A percentile compares a stretch with the other conserved stretches of the same genome.
Evolutionary conservation across 2,113 vertebrate genomes (phyloP).

Genomic region (Rhodinocichla rosea): DNA sequence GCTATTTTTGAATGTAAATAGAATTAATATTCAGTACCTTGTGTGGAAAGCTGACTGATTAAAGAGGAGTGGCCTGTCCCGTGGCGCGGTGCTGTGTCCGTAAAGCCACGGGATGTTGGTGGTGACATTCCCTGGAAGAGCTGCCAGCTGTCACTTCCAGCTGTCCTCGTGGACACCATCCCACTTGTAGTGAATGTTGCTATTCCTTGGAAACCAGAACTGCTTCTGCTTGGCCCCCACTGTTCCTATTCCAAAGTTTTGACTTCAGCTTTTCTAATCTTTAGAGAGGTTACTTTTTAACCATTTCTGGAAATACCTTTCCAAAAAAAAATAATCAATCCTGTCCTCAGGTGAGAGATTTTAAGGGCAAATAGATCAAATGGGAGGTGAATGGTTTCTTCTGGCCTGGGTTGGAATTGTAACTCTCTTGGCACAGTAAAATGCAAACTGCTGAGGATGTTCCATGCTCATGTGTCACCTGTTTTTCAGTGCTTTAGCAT

Average conservation of each 20-base stretch:
- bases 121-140: slow-evolving; percentile 7
- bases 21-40: background rate
- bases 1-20: slow-evolving; percentile 63
- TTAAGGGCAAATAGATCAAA: background rate
- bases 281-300: slow-evolving; percentile 65
- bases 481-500: background rate
- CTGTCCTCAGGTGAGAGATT: background rate
- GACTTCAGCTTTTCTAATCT: slow-evolving; percentile 69
- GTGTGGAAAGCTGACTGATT: slow-evolving; percentile 38
- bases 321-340: background rate
- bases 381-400: background rate
- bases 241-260: slow-evolving; percentile 49
- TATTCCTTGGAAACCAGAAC: slow-evolving; percentile 18
- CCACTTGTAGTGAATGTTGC: background rate
- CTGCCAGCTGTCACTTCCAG: background rate
- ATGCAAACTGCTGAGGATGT: background rate
- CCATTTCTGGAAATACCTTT: slow-evolving; percentile 10
- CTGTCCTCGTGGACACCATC: background rate
- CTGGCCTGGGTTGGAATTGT: background rate
- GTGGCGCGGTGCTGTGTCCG: background rate
- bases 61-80: slow-evolving; percentile 1
- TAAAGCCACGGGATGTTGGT: background rate
- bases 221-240: slow-evolving; percentile 43
- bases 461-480: background rate
- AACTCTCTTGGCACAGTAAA: background rate